phyloP scores from a whole-genome alignment of 2,888 invertebrate species.

The Agapostemon virescens region DNA sequence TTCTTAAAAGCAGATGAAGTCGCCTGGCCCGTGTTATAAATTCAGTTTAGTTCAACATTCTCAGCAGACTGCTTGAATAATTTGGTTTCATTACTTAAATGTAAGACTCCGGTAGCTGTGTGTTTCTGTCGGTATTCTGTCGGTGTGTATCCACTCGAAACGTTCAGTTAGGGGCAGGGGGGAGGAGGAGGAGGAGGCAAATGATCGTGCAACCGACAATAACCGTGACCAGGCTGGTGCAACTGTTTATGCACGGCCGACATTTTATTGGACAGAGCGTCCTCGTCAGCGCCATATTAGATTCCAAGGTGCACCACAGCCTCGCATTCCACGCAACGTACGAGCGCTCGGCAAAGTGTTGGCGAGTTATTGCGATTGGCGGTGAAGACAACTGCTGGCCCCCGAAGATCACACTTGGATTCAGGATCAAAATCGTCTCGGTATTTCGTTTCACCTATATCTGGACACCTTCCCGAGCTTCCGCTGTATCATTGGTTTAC shows the following conservation, averaged over 20 bases:
- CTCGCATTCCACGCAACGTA: constrained; percentile 56
- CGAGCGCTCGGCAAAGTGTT: constrained; percentile 58
- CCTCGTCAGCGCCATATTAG: constrained; percentile 70
- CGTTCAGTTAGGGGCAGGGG: not conserved
- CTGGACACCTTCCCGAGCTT: not conserved
- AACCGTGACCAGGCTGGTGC: constrained; percentile 52
- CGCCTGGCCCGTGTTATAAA: not conserved
- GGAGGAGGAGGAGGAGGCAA: not conserved
- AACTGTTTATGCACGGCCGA: constrained; percentile 68
- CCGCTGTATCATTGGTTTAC: not conserved
- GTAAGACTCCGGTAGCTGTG: not conserved
- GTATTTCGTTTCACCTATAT: constrained; percentile 43
- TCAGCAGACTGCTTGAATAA: constrained; percentile 19
- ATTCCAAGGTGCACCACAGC: constrained; percentile 69
- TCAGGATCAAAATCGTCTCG: constrained; percentile 51
- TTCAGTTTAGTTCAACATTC: constrained; percentile 10
- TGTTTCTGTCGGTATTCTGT: constrained; percentile 14
- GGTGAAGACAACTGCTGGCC: constrained; percentile 50
- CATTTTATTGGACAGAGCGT: constrained; percentile 72
- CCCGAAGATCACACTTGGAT: constrained; percentile 33
- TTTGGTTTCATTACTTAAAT: constrained; percentile 37
- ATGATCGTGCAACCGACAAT: constrained; percentile 51
- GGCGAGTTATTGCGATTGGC: constrained; percentile 64
- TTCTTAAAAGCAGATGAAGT: constrained; percentile 9
- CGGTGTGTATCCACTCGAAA: constrained; percentile 1